phyloP scores from a whole-genome alignment of 1,140 invertebrate genomes.

The Medauroidea extradentata region DNA sequence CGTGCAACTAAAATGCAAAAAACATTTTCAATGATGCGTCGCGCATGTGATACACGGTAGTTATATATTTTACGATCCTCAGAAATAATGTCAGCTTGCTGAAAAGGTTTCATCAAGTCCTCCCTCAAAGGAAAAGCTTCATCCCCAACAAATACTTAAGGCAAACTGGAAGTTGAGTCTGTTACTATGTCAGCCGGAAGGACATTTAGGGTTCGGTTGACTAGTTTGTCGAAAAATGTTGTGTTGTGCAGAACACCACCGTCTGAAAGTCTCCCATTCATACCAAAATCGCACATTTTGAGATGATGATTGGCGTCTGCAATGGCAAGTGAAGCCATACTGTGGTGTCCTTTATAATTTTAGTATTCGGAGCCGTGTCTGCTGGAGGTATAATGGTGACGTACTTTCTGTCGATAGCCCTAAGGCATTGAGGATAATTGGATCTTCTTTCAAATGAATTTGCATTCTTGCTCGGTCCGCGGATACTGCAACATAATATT shows the following conservation, averaged over 20 bases:
- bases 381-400: constrained; percentile 32
- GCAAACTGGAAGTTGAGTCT: neutral
- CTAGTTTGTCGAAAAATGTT: constrained; percentile 23
- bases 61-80: constrained; percentile 40
- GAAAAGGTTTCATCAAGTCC: constrained; percentile 38
- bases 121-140: constrained; percentile 38
- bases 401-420: constrained; percentile 37
- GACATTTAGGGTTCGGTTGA: constrained; percentile 17
- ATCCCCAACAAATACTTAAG: constrained; percentile 40
- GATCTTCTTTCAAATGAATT: no score
- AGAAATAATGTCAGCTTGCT: neutral
- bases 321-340: constrained; percentile 39
- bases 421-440: constrained; percentile 34
- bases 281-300: constrained; percentile 34
- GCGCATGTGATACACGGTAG: constrained; percentile 39
- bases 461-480: constrained; percentile 23
- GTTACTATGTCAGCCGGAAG: constrained; percentile 16
- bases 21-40: constrained; percentile 41
- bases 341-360: constrained; percentile 44
- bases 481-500: constrained; percentile 14
- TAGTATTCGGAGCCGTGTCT: constrained; percentile 37
- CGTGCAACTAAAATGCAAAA: constrained; percentile 43
- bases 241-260: constrained; percentile 30
- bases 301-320: constrained; percentile 39
- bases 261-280: constrained; percentile 35